Evolutionary conservation across 2,797 vertebrate genomes (phyloP).

Genomic region (Arnoldichthys spilopterus): DNA sequence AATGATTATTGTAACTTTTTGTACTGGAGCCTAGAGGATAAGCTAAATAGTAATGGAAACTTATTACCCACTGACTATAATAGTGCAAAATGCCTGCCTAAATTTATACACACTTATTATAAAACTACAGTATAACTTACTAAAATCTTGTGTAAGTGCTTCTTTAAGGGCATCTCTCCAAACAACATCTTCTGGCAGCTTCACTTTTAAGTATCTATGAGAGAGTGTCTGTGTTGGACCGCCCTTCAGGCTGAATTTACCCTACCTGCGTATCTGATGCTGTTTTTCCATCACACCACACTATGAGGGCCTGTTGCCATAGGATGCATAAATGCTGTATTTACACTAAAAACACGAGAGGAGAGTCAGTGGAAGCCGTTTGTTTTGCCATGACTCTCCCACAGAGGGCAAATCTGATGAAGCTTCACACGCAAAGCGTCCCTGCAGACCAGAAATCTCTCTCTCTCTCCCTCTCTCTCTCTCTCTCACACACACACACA

Average conservation of each 20-base stretch:
- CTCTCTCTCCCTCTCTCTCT: background rate
- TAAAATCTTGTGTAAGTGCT: background rate
- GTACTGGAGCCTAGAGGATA: background rate
- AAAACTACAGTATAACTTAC: background rate
- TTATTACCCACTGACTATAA: background rate
- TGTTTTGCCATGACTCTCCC: conserved; percentile 60
- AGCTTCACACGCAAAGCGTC: conserved; percentile 55
- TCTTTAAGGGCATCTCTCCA: background rate
- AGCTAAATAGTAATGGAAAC: background rate
- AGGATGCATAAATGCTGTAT: conserved; percentile 46
- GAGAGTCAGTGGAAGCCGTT: conserved; percentile 48
- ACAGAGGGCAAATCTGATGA: conserved; percentile 57
- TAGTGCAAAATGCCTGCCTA: background rate
- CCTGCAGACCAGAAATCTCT: conserved; percentile 46
- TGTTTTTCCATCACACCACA: conserved; percentile 37
- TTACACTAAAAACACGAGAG: conserved; percentile 59
- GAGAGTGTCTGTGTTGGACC: background rate
- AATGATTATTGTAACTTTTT: background rate
- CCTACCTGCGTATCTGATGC: conserved; percentile 20
- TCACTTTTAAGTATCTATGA: background rate
- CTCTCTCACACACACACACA: conserved; percentile 32
- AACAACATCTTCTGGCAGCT: background rate
- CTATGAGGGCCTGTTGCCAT: conserved; percentile 38
- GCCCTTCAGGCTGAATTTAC: conserved; percentile 19
- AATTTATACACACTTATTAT: no score